Evolutionary conservation across 1,140 invertebrate genomes (phyloP).

Genomic region (Caenorhabditis latens): DNA sequence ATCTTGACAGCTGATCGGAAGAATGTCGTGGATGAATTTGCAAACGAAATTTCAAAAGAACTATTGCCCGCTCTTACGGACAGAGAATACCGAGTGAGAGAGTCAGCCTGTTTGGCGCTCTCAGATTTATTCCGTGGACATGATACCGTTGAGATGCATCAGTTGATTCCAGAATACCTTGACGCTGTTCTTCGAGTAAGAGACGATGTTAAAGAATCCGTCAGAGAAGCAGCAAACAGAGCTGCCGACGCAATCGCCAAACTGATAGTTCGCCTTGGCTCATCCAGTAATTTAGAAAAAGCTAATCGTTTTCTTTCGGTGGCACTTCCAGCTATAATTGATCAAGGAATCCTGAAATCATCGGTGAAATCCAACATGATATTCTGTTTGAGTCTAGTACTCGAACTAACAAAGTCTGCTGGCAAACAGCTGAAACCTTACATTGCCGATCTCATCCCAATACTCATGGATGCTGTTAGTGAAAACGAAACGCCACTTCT

Average conservation of each 20-base stretch:
- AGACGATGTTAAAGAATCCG: conserved; percentile 89
- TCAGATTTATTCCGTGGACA: conserved; percentile 85
- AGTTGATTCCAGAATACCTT: conserved; percentile 84
- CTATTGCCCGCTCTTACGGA: conserved; percentile 86
- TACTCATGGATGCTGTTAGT: conserved; percentile 86
- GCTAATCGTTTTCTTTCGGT: conserved; percentile 85
- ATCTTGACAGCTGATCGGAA: conserved; percentile 88
- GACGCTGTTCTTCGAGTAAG: conserved; percentile 87
- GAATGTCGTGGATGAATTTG: conserved; percentile 87
- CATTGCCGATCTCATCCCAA: conserved; percentile 86
- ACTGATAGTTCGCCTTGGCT: conserved; percentile 78
- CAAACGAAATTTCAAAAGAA: conserved; percentile 88
- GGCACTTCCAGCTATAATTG: conserved; percentile 86
- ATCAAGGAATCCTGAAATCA: conserved; percentile 85
- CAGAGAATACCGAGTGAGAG: conserved; percentile 88
- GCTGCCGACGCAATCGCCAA: conserved; percentile 86
- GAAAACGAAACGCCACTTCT: conserved; percentile 86
- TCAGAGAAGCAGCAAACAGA: conserved; percentile 85
- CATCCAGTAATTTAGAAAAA: conserved; percentile 76
- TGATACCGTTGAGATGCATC: conserved; percentile 79
- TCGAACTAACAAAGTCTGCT: conserved; percentile 86
- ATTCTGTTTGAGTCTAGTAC: conserved; percentile 85
- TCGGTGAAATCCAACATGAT: conserved; percentile 27
- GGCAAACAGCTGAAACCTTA: conserved; percentile 86
- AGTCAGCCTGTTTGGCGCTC: conserved; percentile 87